Evolutionary conservation across 2,888 invertebrate genomes (phyloP).

Genomic region (Cistogaster globosa): DNA sequence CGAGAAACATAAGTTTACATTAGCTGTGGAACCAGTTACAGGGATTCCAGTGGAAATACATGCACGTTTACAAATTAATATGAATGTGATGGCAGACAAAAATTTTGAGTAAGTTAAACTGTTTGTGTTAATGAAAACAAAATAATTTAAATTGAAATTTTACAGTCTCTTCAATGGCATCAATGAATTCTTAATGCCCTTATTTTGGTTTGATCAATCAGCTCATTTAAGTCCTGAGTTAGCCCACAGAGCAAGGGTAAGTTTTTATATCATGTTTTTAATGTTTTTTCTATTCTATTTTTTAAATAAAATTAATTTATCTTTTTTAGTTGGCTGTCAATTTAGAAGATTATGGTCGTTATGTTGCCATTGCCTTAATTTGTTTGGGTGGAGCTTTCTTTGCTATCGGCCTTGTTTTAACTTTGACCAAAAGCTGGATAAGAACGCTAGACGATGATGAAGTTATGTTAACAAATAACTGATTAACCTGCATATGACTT

Average conservation of each 20-base stretch:
- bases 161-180: constrained; percentile 85
- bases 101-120: constrained; percentile 84
- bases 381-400: constrained; percentile 77
- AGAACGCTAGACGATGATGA: constrained; percentile 77
- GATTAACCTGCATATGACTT: constrained; percentile 28
- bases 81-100: constrained; percentile 84
- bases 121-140: not conserved
- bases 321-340: constrained; percentile 77
- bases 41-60: constrained; percentile 90
- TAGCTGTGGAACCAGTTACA: constrained; percentile 89
- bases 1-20: constrained; percentile 86
- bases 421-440: constrained; percentile 80
- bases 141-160: not conserved
- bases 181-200: constrained; percentile 86
- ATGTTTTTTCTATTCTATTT: not conserved
- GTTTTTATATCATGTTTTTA: not conserved
- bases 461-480: constrained; percentile 76
- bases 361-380: constrained; percentile 77
- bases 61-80: constrained; percentile 91
- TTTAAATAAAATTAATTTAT: not conserved
- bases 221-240: constrained; percentile 85
- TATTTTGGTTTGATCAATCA: constrained; percentile 90
- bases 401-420: constrained; percentile 78
- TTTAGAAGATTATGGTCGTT: constrained; percentile 78
- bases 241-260: constrained; percentile 82